Evolutionary conservation across 2,113 vertebrate genomes (phyloP), one percentile per base, ranked within the genome.

Genomic region (Eulemur rufifrons): DNA sequence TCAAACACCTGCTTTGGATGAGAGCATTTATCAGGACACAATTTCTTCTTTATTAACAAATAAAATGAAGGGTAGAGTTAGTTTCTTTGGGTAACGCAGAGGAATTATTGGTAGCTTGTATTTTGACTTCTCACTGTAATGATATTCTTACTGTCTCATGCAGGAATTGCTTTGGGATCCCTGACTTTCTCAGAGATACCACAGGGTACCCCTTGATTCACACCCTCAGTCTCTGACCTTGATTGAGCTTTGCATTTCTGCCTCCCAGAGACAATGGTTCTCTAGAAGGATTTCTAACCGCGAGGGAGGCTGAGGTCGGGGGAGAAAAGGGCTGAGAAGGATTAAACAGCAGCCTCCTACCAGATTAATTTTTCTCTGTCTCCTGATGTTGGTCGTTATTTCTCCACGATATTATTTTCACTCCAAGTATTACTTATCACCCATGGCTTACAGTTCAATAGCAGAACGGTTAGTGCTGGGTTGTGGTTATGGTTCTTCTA

Each of bases 391-490:
- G 42, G 76, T 6, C 23, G 63, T 37, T 5, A 47, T 68, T 80
- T 4, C 18, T 80, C 1, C 2, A 69, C n/a, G 15, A 23, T 74
- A 94, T 37, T 14, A 23, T 45, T 85, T 66, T 64, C 68, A 92
- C 87, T 77, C 14, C 17, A 59, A 71, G 13, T 50, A 39, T 94
- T 68, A 47, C 21, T 54, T 71, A 95, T 45, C 86, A 37, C 1
- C 39, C 56, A 76, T 86, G 86, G 56, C n/a, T 97, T 56, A 54
- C 17, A 34, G 47, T 56, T 94, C 74, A 96, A 66, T 96, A 96
- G 88, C 17, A 97, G 71, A 93, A 96, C 74, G 81, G 34, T 71
- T 66, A 54, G 56, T 59, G 20, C 32, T 89, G 68, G 81, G 14
- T 61, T 88, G 17, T 56, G 61, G 64, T 84, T 88, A 42, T 23